phyloP scores from a whole-genome alignment of 2,797 vertebrate genomes.

The Chaunax sp. region DNA sequence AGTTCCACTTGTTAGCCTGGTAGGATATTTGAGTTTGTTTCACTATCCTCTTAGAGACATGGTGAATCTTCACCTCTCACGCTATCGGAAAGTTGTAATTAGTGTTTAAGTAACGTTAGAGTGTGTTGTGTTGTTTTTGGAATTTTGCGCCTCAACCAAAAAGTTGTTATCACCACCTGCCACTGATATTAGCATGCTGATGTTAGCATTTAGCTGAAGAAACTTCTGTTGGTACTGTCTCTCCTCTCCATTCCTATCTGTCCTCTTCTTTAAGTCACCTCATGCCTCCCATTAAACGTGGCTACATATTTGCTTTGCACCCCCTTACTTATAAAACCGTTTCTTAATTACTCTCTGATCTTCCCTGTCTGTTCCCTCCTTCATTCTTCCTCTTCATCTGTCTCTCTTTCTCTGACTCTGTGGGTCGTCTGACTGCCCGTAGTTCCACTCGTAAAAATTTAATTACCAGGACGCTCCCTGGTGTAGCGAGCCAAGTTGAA shows the following conservation, averaged over 20 bases:
- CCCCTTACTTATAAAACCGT: constrained; percentile 15
- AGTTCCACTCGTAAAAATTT: constrained; percentile 60
- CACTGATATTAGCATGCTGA: background rate
- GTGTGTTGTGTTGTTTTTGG: too few species aligned
- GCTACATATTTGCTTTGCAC: background rate
- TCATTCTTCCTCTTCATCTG: constrained; percentile 14
- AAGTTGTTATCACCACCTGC: too few species aligned
- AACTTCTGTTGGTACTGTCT: too few species aligned
- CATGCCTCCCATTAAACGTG: background rate
- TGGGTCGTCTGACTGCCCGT: constrained; percentile 42
- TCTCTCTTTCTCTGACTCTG: constrained; percentile 37
- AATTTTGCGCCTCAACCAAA: too few species aligned
- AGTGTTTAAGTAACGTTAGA: too few species aligned
- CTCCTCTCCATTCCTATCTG: background rate
- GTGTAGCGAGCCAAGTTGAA: constrained; percentile 51
- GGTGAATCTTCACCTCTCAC: too few species aligned
- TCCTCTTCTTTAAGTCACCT: constrained; percentile 4
- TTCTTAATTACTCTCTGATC: constrained; percentile 41
- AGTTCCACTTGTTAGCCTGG: too few species aligned
- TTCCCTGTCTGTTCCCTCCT: constrained; percentile 21
- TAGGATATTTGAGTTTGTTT: too few species aligned
- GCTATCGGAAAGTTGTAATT: too few species aligned
- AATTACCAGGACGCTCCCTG: constrained; percentile 56
- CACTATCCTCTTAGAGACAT: too few species aligned
- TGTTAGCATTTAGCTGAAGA: too few species aligned